Conservation (phyloP, 2,797 vertebrate species). For the Spinibarbus caldwelli region DNA sequence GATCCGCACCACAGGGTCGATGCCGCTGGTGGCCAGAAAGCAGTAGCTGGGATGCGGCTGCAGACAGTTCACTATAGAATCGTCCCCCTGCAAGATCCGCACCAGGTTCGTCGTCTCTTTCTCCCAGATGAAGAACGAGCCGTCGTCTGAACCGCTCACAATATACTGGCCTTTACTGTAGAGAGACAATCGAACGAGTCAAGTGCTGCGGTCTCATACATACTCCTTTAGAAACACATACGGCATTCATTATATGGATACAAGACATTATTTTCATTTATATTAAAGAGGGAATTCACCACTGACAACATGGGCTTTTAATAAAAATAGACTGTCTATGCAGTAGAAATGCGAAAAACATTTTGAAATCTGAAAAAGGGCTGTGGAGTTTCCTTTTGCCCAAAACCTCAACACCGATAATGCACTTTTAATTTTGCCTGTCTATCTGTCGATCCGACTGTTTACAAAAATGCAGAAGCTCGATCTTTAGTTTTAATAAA, state of each 20-base stretch:
- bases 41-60: constrained; percentile 98
- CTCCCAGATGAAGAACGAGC: constrained; percentile 99
- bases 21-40: constrained; percentile 97
- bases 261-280: neutral
- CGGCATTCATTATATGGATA: neutral
- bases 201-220: neutral
- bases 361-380: too few relatives aligned
- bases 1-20: constrained; percentile 94
- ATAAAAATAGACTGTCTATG: too few relatives aligned
- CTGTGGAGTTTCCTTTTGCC: too few relatives aligned
- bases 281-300: neutral
- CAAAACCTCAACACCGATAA: too few relatives aligned
- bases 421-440: too few relatives aligned
- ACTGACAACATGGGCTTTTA: too few relatives aligned
- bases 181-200: constrained; percentile 9
- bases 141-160: constrained; percentile 96
- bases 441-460: too few relatives aligned
- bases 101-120: constrained; percentile 97
- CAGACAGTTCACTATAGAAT: constrained; percentile 98
- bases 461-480: too few relatives aligned
- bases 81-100: constrained; percentile 95
- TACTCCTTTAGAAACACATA: neutral
- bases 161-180: constrained; percentile 97
- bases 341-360: too few relatives aligned
- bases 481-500: too few relatives aligned